phyloP scores from a whole-genome alignment of 2,888 invertebrate species.

The Lomographa bimaculata region DNA sequence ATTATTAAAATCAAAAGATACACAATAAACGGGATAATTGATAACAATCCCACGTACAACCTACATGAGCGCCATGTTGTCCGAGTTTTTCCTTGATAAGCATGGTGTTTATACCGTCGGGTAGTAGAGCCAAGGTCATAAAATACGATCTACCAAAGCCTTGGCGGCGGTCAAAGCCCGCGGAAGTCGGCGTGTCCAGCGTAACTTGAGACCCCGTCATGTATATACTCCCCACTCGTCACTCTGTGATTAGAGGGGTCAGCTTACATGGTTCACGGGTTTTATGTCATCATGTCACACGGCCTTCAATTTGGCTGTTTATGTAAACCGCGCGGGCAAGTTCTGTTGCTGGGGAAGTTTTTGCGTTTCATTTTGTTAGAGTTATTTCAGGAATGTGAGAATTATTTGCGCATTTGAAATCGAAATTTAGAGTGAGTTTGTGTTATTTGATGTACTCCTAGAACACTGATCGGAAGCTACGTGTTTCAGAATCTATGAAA shows the following conservation, averaged over 20 bases:
- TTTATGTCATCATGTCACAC: constrained; percentile 69
- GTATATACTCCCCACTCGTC: constrained; percentile 45
- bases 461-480: too few species aligned
- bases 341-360: constrained; percentile 46
- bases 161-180: constrained; percentile 69
- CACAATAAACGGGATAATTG: constrained; percentile 11
- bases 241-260: constrained; percentile 34
- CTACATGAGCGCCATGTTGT: constrained; percentile 30
- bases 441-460: too few species aligned
- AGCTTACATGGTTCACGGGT: constrained; percentile 42
- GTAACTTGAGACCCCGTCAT: constrained; percentile 52
- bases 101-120: constrained; percentile 44
- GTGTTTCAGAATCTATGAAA: too few species aligned
- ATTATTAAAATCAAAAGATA: neutral
- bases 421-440: too few species aligned
- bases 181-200: constrained; percentile 66
- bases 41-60: constrained; percentile 11
- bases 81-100: constrained; percentile 27
- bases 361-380: constrained; percentile 29
- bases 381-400: constrained; percentile 12
- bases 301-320: constrained; percentile 66
- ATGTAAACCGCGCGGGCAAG: constrained; percentile 62
- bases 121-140: constrained; percentile 73
- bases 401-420: constrained; percentile 2
- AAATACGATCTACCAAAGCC: constrained; percentile 67